These are phyloP conservation scores for Urocynchramus pylzowi DNA, from an alignment of 2,113 vertebrate genomes.

Conservation along the genomic window DNA sequence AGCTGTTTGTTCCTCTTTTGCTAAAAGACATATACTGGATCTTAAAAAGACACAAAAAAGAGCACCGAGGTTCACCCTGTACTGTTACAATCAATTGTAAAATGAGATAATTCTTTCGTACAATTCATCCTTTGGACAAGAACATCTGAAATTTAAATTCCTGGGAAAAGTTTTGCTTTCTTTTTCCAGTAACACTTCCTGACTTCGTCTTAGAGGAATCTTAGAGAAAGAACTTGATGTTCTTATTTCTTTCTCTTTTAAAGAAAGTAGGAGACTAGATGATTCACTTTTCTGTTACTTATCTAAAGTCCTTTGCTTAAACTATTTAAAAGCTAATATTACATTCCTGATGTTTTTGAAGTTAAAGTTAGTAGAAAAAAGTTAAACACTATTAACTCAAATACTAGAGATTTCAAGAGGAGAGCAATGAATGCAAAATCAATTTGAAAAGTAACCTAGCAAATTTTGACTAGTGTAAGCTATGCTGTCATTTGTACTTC, in stretches of 20 bases:
- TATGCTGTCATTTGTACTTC: background rate
- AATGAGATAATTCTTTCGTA: background rate
- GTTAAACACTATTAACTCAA: background rate
- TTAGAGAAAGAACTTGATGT: background rate
- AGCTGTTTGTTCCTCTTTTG: background rate
- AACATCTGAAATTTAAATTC: background rate
- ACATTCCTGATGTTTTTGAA: background rate
- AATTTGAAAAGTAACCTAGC: background rate
- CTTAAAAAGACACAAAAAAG: background rate
- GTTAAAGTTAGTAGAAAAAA: background rate
- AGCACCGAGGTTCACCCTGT: background rate
- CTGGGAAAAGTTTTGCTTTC: background rate
- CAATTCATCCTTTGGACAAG: background rate
- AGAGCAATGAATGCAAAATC: background rate
- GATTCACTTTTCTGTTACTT: background rate
- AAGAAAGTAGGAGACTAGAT: background rate
- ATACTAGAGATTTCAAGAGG: background rate
- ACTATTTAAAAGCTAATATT: background rate
- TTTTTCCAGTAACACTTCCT: background rate
- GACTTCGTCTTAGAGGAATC: background rate
- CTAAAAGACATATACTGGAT: background rate
- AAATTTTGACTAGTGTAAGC: background rate
- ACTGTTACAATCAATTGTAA: background rate
- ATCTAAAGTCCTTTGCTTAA: background rate
- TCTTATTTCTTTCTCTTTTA: background rate